Conservation (phyloP, 2,113 vertebrate genomes). For the Vicugna pacos region DNA sequence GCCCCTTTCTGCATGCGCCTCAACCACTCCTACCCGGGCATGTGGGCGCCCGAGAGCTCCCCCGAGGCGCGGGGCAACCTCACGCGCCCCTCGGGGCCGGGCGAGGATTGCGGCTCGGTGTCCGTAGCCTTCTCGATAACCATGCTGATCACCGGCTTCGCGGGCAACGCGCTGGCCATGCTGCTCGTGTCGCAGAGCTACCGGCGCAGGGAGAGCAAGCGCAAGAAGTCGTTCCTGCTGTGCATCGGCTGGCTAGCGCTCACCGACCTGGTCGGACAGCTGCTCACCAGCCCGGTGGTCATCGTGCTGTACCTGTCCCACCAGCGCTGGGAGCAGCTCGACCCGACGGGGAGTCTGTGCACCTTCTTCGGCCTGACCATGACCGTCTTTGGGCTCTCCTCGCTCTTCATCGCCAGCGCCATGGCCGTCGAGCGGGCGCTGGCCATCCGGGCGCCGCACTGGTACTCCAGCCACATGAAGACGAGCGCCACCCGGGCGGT, state of each 20-base stretch:
- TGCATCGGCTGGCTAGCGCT: conserved; percentile 96
- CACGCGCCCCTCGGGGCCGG: conserved; percentile 71
- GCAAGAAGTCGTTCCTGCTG: conserved; percentile 95
- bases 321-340: conserved; percentile 89
- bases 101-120: conserved; percentile 87
- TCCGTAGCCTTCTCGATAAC: conserved; percentile 94
- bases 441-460: conserved; percentile 95
- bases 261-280: conserved; percentile 95
- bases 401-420: conserved; percentile 94
- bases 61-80: conserved; percentile 69
- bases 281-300: conserved; percentile 96
- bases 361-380: conserved; percentile 95
- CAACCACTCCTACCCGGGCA: conserved; percentile 74
- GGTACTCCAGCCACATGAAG: conserved; percentile 96
- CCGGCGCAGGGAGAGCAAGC: conserved; percentile 91
- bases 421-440: conserved; percentile 96
- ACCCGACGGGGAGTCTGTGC: conserved; percentile 92
- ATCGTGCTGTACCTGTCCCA: conserved; percentile 93
- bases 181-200: conserved; percentile 93
- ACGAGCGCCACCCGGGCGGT: conserved; percentile 89
- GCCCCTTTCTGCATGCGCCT: conserved; percentile 60
- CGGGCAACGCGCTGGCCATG: conserved; percentile 95
- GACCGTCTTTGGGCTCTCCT: conserved; percentile 96
- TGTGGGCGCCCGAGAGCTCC: conserved; percentile 78
- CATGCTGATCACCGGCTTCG: conserved; percentile 96